phyloP scores from a whole-genome alignment of 2,888 invertebrate species.

The Epicampocera succincta region DNA sequence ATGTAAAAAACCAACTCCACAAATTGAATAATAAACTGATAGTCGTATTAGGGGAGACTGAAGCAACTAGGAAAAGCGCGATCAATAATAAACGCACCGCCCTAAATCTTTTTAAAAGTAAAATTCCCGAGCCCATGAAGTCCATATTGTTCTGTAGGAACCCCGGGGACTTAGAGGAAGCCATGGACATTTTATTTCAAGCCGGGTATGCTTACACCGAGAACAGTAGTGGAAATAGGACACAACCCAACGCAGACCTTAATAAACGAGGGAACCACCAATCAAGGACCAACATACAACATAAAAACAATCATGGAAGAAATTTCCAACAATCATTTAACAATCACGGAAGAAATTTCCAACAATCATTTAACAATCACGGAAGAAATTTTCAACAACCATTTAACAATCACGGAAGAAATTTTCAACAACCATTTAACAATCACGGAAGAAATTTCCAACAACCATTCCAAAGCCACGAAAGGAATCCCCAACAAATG shows the following conservation, averaged over 20 bases:
- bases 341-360: no score
- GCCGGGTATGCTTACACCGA: not conserved
- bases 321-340: no score
- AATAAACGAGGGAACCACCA: no score
- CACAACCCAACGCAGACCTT: no score
- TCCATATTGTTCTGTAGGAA: not conserved
- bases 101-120: not conserved
- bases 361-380: no score
- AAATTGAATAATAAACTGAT: slow-evolving; percentile 20
- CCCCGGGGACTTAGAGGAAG: not conserved
- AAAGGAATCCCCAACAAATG: not conserved
- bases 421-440: not conserved
- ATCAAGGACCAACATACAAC: no score
- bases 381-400: not conserved
- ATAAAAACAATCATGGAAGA: no score
- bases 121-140: not conserved
- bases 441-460: not conserved
- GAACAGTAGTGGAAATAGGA: no score
- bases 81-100: not conserved
- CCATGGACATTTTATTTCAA: slow-evolving; percentile 13
- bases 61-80: not conserved
- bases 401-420: not conserved
- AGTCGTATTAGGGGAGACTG: slow-evolving; percentile 6
- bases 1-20: slow-evolving; percentile 4
- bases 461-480: not conserved